These are phyloP conservation scores for Meandrina meandrites DNA, from an alignment of 92 coral and sea anemone genomes.

Conservation along the genomic window DNA sequence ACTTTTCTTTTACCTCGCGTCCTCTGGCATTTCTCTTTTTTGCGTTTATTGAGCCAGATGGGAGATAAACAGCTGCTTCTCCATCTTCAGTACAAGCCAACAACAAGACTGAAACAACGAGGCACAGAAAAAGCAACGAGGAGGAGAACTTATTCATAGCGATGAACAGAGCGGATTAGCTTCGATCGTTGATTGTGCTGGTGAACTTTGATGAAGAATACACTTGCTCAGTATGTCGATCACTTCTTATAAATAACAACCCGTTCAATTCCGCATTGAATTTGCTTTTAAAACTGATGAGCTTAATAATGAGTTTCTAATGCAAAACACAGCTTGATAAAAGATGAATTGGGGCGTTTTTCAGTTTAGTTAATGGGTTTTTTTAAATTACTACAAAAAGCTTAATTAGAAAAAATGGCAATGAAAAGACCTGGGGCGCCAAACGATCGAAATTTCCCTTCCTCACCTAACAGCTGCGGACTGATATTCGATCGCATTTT, in stretches of 20 bases:
- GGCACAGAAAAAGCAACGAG: slow-evolving; percentile 16
- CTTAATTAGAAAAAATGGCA: background rate
- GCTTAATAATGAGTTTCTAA: background rate
- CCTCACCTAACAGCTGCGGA: background rate
- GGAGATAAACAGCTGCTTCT: background rate
- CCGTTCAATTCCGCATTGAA: too few relatives aligned
- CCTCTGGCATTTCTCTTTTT: background rate
- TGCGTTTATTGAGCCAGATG: background rate
- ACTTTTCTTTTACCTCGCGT: background rate
- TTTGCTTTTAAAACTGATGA: background rate
- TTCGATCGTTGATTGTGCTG: background rate
- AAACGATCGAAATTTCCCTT: background rate
- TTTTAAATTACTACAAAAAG: background rate
- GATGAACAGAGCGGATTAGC: background rate
- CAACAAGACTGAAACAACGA: slow-evolving; percentile 8
- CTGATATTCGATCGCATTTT: background rate
- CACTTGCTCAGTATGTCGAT: background rate
- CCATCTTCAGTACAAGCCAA: background rate
- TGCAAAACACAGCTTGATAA: background rate
- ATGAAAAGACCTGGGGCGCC: background rate
- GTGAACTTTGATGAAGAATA: background rate
- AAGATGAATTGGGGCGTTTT: background rate
- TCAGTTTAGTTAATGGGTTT: background rate
- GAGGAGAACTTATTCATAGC: slow-evolving; percentile 1
- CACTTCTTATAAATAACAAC: too few relatives aligned